These are phyloP conservation scores for Psilopogon haemacephalus DNA, from an alignment of 2,113 vertebrate species.

Conservation along the genomic window DNA sequence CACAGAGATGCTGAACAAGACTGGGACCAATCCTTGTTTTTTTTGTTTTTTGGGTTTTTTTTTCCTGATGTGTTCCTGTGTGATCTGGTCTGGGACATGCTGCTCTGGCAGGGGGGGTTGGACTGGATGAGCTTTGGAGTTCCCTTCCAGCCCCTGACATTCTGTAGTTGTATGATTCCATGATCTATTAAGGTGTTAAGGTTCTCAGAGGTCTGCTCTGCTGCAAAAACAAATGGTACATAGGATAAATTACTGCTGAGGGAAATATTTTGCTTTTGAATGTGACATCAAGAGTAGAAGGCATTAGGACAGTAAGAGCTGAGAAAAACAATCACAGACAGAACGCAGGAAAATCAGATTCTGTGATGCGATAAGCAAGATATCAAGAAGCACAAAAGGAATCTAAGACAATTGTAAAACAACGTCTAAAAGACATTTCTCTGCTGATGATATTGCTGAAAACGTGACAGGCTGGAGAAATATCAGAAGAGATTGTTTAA, in stretches of 20 bases:
- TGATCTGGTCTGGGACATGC: no score
- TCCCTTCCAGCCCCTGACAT: no score
- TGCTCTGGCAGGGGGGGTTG: no score
- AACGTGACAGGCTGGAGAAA: neutral
- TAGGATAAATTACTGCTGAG: neutral
- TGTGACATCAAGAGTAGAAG: neutral
- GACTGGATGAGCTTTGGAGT: no score
- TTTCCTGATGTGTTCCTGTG: no score
- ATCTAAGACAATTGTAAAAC: neutral
- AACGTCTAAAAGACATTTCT: neutral
- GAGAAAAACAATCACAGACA: neutral
- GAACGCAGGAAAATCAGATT: neutral
- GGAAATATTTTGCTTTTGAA: neutral
- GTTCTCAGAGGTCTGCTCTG: neutral
- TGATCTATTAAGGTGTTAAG: neutral
- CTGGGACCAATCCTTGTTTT: no score
- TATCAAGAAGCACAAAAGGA: neutral
- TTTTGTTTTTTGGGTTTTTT: no score
- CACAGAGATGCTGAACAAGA: no score
- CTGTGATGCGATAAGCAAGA: neutral
- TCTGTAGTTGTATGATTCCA: no score
- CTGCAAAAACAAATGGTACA: neutral
- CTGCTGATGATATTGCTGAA: neutral
- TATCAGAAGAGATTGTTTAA: neutral
- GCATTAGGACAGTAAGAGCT: neutral